Evolutionary conservation across 2,797 vertebrate species (phyloP), one percentile per base, ranked within the genome.

Genomic region (Rhinatrema bivittatum): DNA sequence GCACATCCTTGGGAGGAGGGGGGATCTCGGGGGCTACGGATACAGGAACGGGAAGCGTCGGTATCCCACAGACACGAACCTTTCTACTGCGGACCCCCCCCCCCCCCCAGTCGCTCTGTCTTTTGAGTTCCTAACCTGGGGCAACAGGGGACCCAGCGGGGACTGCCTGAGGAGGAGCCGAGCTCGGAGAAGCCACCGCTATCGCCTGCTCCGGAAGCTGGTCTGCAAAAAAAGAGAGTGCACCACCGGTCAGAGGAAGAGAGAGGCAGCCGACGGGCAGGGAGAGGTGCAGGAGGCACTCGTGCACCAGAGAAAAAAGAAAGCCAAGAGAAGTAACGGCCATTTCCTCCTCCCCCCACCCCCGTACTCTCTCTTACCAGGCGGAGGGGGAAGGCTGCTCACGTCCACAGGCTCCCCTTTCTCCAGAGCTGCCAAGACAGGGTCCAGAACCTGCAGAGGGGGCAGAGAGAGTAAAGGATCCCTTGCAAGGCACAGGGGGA

Each of bases 341-440:
- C n/a, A n/a, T n/a, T n/a, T n/a, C n/a, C n/a, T n/a, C n/a, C n/a
- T n/a, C n/a, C 19, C 3, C 9, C 13, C 2, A 11, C 19, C 9
- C 3, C 9, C 3, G 7, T 7, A 27, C 2, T 4, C 6, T 9
- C 14, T 17, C 68, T 68, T 24, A 94, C 92, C 87, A 54, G 86
- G 87, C 53, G 82, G 79, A 4, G 88, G 87, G 1, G 91, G 91
- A 25, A 94, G 63, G 11, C 46, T 67, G 47, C 60, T 67, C 36
- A 84, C 46, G 32, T 89, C 82, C 29, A 93, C 63, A 1, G 65
- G 49, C 56, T 87, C 78, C 4, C 72, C 86, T 43, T 68, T 67
- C 52, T 82, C 81, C 44, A 86, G 25, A 1, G 81, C 78, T 47
- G 86, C 86, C 16, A 91, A 42, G 42, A 92, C 13, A 0, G 64